Base-by-base conservation (phyloP, 2,888 invertebrate species). In the Drosophila recens region DNA sequence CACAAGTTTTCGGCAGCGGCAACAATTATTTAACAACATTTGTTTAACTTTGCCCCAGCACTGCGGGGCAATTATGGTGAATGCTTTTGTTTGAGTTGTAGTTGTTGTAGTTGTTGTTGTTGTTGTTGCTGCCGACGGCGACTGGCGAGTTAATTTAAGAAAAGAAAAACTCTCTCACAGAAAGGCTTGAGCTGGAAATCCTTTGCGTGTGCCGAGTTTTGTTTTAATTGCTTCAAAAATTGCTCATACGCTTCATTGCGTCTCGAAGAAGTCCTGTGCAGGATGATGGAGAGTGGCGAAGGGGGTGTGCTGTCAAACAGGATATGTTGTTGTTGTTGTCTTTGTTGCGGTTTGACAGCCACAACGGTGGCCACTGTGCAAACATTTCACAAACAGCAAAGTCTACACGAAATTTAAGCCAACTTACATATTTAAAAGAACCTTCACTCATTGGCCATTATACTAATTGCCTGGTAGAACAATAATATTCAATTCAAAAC, bases 231-330 rank as follows among this genome's bases (percentile, higher is more conserved):
- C 89, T 89, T 80, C 82, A 80, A 79, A 89, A 87, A 87, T 87
- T 87, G 87, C 87, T 89, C 79, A 87, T 87, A 67, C 90, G 89
- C 87, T 82, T 87, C 72, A 87, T 89, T 90, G 90, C 90, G 43
- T 42, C 75, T 56, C 71, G 76, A 87, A 89, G 90, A 85, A 80
- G 74, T 89, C 71, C 71, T 66, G 65, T 23, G 38, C 42, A 42
- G 43, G 20, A 5, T 23, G 13, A 20, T 0, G 40, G 53, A 40
- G 58, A 27, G 42, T 40, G 38, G 42, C n/a, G 11, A 5, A 2
- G 13, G 46, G 23, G 13, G 57, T 38, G 70, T 38, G 58, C 43
- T 42, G 53, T 15, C 46, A 30, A 49, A 56, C 67, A 71, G 80
- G 64, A 73, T 71, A 38, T 72, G 45, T 48, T 38, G 20, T 42